Conservation (phyloP, 2,888 invertebrate genomes). For the Allacma fusca region DNA sequence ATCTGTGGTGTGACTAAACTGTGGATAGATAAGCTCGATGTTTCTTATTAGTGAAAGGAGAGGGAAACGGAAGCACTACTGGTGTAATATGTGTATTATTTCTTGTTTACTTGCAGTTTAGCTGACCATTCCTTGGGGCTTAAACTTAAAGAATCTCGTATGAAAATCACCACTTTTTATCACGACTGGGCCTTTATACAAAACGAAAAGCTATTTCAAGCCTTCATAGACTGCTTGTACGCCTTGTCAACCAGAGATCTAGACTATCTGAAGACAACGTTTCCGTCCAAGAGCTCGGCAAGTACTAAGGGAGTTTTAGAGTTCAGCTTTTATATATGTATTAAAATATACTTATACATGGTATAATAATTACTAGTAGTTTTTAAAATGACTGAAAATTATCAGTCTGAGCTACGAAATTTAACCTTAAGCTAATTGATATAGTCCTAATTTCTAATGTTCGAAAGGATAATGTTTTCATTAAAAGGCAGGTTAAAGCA, state of each 20-base stretch:
- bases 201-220: conserved; percentile 51
- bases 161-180: conserved; percentile 50
- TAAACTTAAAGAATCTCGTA: conserved; percentile 64
- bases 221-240: conserved; percentile 52
- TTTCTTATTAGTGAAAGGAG: neutral
- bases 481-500: too few relatives aligned
- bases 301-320: neutral
- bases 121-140: conserved; percentile 70
- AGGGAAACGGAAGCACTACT: neutral
- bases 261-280: conserved; percentile 31
- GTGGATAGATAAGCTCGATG: too few relatives aligned
- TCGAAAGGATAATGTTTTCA: too few relatives aligned
- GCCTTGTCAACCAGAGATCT: conserved; percentile 57
- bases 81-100: too few relatives aligned
- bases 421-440: too few relatives aligned
- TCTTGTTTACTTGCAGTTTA: conserved; percentile 64
- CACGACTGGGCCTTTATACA: conserved; percentile 60
- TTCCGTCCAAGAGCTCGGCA: conserved; percentile 25
- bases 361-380: too few relatives aligned
- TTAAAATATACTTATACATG: neutral
- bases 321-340: too few relatives aligned
- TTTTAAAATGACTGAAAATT: too few relatives aligned
- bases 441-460: too few relatives aligned
- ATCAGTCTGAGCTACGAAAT: too few relatives aligned
- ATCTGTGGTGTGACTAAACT: too few relatives aligned